phyloP scores from a whole-genome alignment of 2,888 invertebrate genomes.

The Agapostemon virescens region DNA sequence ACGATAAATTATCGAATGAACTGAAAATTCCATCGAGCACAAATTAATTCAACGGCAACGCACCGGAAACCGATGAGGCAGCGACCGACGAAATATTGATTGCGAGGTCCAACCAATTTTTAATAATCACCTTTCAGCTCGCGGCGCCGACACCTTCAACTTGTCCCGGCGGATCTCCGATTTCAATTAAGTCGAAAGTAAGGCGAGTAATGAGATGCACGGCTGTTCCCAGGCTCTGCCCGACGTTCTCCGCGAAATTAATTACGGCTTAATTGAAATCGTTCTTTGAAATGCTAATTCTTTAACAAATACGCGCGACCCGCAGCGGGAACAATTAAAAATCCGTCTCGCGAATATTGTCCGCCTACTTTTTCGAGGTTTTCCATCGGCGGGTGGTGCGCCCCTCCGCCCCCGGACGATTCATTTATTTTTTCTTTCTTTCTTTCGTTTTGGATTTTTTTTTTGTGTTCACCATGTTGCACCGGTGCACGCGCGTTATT shows the following conservation, averaged over 20 bases:
- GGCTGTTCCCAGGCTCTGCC: conserved; percentile 26
- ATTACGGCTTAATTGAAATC: conserved; percentile 80
- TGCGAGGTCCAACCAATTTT: conserved; percentile 15
- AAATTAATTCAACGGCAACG: neutral
- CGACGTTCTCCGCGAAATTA: conserved; percentile 76
- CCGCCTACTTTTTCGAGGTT: neutral
- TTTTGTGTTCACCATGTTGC: neutral
- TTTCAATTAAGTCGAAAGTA: conserved; percentile 80
- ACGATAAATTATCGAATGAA: too few relatives aligned
- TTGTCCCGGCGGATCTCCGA: conserved; percentile 63
- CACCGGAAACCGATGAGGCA: neutral
- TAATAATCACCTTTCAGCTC: conserved; percentile 3
- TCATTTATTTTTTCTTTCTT: neutral
- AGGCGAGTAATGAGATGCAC: conserved; percentile 74
- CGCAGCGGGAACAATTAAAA: conserved; percentile 70
- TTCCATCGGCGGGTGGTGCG: neutral
- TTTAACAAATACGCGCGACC: conserved; percentile 76
- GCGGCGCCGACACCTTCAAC: conserved; percentile 15
- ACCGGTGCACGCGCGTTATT: conserved; percentile 8
- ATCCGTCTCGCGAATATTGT: conserved; percentile 50
- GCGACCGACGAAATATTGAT: neutral
- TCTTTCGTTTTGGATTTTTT: too few relatives aligned
- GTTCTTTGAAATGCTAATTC: conserved; percentile 80
- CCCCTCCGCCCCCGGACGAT: neutral
- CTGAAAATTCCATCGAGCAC: too few relatives aligned